These are phyloP conservation scores for Ceratotherium simum DNA, from an alignment of 2,113 vertebrate species.

Conservation along the genomic window DNA sequence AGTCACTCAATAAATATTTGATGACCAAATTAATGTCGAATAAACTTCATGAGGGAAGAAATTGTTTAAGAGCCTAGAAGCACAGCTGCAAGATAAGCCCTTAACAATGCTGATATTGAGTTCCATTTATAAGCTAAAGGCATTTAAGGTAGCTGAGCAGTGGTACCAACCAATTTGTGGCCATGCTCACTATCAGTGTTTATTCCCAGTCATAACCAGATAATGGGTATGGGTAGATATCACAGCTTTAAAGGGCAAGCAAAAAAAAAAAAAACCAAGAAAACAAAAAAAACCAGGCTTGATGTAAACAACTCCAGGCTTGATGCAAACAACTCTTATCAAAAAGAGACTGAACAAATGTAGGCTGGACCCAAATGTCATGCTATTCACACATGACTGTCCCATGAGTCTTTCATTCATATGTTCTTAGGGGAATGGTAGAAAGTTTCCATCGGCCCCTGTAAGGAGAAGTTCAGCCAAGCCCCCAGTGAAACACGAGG, in stretches of 20 bases:
- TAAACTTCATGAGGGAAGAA: slow-evolving; percentile 37
- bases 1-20: slow-evolving; percentile 36
- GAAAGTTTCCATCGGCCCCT: not conserved
- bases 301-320: not conserved
- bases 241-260: not conserved
- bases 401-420: not conserved
- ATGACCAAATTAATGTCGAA: slow-evolving; percentile 36
- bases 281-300: not conserved
- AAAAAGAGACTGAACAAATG: not conserved
- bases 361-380: not conserved
- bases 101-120: not conserved
- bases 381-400: not conserved
- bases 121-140: not conserved
- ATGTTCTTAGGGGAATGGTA: not conserved
- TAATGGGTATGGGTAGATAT: not conserved
- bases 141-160: not conserved
- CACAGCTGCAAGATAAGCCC: slow-evolving; percentile 34
- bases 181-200: not conserved
- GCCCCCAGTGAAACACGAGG: not conserved
- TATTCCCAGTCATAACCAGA: not conserved
- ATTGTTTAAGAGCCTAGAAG: not conserved
- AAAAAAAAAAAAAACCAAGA: not conserved
- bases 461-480: not conserved
- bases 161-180: not conserved
- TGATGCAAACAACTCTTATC: not conserved